Evolutionary conservation across 2,797 vertebrate genomes (phyloP).

Genomic region (Glossophaga mutica): DNA sequence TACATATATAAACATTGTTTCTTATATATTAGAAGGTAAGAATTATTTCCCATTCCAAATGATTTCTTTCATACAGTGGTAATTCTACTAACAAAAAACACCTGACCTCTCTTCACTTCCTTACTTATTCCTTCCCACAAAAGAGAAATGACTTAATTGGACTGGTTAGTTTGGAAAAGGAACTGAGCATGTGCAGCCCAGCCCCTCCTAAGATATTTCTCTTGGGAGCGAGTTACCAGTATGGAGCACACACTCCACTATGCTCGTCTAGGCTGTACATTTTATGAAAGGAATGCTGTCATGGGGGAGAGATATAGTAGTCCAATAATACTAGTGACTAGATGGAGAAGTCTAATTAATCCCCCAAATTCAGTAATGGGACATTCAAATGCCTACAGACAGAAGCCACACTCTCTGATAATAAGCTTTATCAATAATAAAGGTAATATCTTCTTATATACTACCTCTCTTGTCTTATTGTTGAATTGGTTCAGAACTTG

Average conservation of each 20-base stretch:
- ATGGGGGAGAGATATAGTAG: neutral
- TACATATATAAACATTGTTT: neutral
- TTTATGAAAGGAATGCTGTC: neutral
- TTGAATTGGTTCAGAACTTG: slow-evolving; percentile 1
- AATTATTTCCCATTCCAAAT: neutral
- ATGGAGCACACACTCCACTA: neutral
- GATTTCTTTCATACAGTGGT: neutral
- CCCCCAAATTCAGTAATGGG: neutral
- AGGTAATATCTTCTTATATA: neutral
- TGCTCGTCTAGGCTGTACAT: neutral
- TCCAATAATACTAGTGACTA: neutral
- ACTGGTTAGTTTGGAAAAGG: neutral
- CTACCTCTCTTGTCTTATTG: neutral
- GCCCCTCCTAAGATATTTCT: neutral
- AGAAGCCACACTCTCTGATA: neutral
- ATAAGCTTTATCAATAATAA: neutral
- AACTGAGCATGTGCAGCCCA: neutral
- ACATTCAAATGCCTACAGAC: neutral
- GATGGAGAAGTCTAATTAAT: neutral
- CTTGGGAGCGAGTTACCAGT: neutral
- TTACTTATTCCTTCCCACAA: neutral
- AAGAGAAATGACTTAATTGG: neutral
- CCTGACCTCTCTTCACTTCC: neutral
- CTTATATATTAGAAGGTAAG: neutral
- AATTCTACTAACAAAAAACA: neutral